Base-by-base conservation (phyloP, 1,140 invertebrate genomes). In the Asobara japonica region DNA sequence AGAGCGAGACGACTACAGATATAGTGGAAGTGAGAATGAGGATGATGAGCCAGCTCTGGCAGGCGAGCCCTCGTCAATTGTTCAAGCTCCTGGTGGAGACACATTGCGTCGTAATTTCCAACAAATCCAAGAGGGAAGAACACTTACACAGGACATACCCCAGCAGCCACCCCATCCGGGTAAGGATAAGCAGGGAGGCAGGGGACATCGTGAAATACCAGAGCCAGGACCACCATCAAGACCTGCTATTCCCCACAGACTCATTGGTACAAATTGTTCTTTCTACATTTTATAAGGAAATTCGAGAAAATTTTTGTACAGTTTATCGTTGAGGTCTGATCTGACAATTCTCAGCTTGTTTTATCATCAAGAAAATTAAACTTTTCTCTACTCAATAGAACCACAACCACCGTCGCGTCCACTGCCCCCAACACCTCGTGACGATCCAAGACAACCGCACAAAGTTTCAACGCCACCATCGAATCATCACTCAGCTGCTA, bases 31-130 rank as follows among this genome's bases (percentile, higher is more conserved):
- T 11, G 95, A 96, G 82, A 95, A 96, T 77, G 95, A 96, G 78
- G 95, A 97, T 77, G 95, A 97, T 74, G 94, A 96, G 76, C 91
- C 92, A 64, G 93, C 92, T 51, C 89, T 94, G 69, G 93, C 94
- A 5, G 95, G 95, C 1, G 95, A 97, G 84, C 94, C 95, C 1
- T 95, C 95, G 41, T 96, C 95, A 16, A 96, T 97, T 77, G 92
- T 97, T 73, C 95, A 96, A 83, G 94, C 94, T 45, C 93, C 95
- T 5, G 94, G 94, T 69, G 96, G 96, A 51, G 95, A 97, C 86
- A 97, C 96, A 7, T 88, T 98, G 61, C 90, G 96, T n/a, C 91
- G 96, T 68, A 97, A 97, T 88, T 99, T 99, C 91, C 96, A 98
- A 84, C 95, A 98, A 85, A 97, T 99, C 74, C 97, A 98, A 86